A percentile compares a stretch with the other conserved stretches of the same genome.
These are phyloP conservation scores for Microctenopoma lineatum DNA, from an alignment of 2,797 vertebrate species.

Conservation along the genomic window DNA sequence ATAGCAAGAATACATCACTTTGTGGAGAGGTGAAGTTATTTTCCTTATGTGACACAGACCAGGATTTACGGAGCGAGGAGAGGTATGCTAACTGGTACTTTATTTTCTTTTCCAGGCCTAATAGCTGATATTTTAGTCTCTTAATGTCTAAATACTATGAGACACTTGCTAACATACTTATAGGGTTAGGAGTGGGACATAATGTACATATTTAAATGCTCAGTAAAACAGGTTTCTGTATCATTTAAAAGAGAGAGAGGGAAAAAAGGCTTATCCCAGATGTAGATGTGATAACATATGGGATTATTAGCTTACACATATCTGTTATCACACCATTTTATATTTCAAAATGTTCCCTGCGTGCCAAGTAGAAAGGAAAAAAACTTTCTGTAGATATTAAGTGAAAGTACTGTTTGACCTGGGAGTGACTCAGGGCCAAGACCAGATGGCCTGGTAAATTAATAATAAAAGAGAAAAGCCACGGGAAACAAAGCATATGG, in stretches of 20 bases:
- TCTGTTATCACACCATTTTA: conserved; percentile 62
- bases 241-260: conserved; percentile 33
- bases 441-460: conserved; percentile 73
- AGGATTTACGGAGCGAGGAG: not conserved
- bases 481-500: conserved; percentile 70
- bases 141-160: not conserved
- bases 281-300: conserved; percentile 60
- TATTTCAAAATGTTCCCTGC: conserved; percentile 46
- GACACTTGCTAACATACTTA: conserved; percentile 1
- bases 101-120: not conserved
- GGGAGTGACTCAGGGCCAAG: conserved; percentile 64
- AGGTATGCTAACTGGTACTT: not conserved
- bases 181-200: conserved; percentile 8
- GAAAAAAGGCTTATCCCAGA: conserved; percentile 47
- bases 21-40: not conserved
- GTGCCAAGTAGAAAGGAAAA: conserved; percentile 17
- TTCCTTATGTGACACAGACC: not conserved
- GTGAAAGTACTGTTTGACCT: conserved; percentile 73
- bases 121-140: conserved; percentile 3
- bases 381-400: conserved; percentile 57
- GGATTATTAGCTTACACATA: conserved; percentile 62
- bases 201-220: conserved; percentile 7
- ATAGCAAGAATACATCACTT: not conserved
- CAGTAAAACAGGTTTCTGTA: conserved; percentile 8
- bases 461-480: conserved; percentile 49